phyloP scores from a whole-genome alignment of 2,797 vertebrate species.

The Aldrovandia affinis region DNA sequence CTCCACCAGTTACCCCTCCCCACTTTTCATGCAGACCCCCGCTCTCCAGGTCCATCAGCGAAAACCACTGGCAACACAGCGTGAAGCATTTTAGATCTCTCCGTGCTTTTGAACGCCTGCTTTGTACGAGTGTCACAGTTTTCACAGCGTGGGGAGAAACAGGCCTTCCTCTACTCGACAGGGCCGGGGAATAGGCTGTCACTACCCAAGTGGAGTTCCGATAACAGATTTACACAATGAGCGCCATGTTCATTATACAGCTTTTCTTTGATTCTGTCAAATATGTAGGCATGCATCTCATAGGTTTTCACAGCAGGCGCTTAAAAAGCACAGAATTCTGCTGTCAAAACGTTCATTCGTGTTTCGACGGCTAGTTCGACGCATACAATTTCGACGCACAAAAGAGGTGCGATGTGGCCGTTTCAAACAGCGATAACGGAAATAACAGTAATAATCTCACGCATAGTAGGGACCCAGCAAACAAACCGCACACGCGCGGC shows the following conservation, averaged over 20 bases:
- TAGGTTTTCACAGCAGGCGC: neutral
- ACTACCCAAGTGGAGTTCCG: neutral
- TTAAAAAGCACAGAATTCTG: neutral
- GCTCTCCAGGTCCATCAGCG: neutral
- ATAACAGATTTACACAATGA: neutral
- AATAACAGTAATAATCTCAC: neutral
- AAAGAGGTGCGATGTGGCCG: neutral
- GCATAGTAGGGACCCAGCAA: neutral
- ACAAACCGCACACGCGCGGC: neutral
- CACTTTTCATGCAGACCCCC: neutral
- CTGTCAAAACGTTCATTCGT: neutral
- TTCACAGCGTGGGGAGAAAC: neutral
- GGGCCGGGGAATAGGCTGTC: neutral
- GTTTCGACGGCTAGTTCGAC: neutral
- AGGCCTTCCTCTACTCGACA: neutral
- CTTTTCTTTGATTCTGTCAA: neutral
- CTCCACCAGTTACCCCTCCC: neutral
- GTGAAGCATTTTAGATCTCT: neutral
- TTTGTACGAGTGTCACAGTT: neutral
- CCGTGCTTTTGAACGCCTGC: conserved; percentile 6
- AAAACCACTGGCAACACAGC: neutral
- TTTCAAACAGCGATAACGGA: neutral
- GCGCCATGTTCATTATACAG: neutral
- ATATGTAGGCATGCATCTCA: neutral
- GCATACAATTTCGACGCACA: neutral